phyloP scores from a whole-genome alignment of 2,797 vertebrate species.

The Megalops cyprinoides region DNA sequence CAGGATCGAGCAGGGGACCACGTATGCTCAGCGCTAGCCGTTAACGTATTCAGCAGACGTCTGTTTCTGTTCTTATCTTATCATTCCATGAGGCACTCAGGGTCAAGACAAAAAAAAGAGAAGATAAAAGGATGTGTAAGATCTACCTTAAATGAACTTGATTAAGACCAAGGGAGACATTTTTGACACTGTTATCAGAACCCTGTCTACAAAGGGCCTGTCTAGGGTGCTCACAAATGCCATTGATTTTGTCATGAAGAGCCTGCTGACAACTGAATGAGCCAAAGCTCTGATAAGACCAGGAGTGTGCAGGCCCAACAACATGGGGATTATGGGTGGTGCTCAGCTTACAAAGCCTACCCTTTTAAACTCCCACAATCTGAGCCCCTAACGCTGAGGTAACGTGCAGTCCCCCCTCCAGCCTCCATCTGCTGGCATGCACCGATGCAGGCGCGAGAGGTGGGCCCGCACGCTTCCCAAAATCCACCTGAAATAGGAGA shows the following conservation, averaged over 20 bases:
- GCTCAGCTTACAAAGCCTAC: not conserved
- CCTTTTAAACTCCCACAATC: too few relatives aligned
- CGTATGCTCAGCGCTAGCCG: too few relatives aligned
- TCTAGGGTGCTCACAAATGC: not conserved
- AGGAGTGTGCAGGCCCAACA: not conserved
- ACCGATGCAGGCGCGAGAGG: not conserved
- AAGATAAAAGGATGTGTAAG: too few relatives aligned
- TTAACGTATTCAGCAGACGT: not conserved
- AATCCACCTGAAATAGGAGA: not conserved
- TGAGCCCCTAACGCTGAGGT: not conserved
- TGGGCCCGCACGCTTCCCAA: not conserved
- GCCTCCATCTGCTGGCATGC: too few relatives aligned
- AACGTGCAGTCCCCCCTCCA: not conserved
- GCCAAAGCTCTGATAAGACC: constrained; percentile 7
- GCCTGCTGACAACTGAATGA: constrained; percentile 22
- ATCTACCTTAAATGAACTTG: not conserved
- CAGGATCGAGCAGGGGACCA: not conserved
- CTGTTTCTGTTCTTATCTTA: not conserved
- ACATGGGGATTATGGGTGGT: constrained; percentile 5
- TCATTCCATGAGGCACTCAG: not conserved
- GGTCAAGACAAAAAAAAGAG: not conserved
- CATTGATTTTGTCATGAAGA: constrained; percentile 12
- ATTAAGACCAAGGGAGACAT: not conserved
- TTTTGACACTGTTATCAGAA: constrained; percentile 5
- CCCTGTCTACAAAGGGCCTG: not conserved